Base-by-base conservation (phyloP, 2,888 invertebrate genomes). In the Schizotus pectinicornis region DNA sequence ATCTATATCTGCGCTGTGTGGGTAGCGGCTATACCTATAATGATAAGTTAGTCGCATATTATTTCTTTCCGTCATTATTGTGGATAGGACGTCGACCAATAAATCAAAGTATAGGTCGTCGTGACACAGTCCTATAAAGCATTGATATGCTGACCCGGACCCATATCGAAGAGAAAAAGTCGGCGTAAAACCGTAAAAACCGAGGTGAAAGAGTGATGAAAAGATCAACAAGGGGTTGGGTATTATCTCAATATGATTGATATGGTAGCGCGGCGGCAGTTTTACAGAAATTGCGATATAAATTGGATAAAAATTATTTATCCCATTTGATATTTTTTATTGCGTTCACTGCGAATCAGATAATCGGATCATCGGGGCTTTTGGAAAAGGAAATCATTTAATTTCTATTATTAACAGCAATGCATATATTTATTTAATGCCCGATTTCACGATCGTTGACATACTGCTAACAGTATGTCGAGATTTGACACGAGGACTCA, bases 41-140 rank as follows among this genome's bases (percentile, higher is more conserved):
- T 61, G 65, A 65, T 63, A 65, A 65, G 66, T 62, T 61, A 61
- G 62, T 64, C 62, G 62, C 61, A 66, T 63, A 64, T n/a, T n/a
- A n/a, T 66, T 66, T 66, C 62, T 62, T 62, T 57, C 61, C 51
- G 54, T 38, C 47, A 46, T 61, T 63, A 65, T 63, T 60, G 62
- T 58, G 57, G 54, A 52, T 58, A 32, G 34, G 36, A 61, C 52
- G 47, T 47, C 42, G 51, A 50, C 31, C 54, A 56, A 65, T 63
- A 62, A 62, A 64, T 65, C 62, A 63, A 58, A 57, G 52, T 59
- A n/a, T n/a, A 45, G 48, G 32, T 35, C 36, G 37, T 35, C 39
- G 49, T 46, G 30, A 31, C 41, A 41, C 34, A 39, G 41, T 47
- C 39, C 37, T 48, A 43, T 32, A 41, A 5, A 22, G 31, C 43